A percentile compares a stretch with the other conserved stretches of the same genome.
Conservation (phyloP, 2,113 vertebrate species). For the Chloroceryle aenea region DNA sequence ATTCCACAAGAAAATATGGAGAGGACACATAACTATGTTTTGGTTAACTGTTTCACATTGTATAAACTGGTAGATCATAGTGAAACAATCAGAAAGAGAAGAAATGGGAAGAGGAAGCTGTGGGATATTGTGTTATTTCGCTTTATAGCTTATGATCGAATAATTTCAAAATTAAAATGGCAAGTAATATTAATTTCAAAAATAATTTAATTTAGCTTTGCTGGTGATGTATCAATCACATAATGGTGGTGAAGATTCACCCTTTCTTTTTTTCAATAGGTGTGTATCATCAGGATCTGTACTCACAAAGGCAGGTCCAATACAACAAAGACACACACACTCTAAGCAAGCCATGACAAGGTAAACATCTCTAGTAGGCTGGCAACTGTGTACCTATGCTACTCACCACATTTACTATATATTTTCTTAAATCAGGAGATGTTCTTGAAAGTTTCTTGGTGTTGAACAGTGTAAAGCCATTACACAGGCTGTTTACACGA, state of each 20-base stretch:
- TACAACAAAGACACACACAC: not conserved
- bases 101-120: not conserved
- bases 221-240: not conserved
- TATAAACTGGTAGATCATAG: not conserved
- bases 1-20: not conserved
- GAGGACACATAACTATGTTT: not conserved
- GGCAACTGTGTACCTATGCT: not conserved
- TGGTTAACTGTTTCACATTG: not conserved
- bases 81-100: not conserved
- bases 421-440: not conserved
- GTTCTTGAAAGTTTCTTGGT: not conserved
- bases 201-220: not conserved
- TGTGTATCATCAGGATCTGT: not conserved
- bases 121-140: not conserved
- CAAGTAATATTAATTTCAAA: not conserved
- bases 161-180: not conserved
- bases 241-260: not conserved
- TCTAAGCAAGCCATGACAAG: not conserved
- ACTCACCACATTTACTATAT: not conserved
- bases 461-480: not conserved
- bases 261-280: not conserved
- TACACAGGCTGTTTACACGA: not conserved
- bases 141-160: not conserved
- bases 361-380: not conserved
- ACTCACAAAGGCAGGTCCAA: rapidly evolving